These are phyloP conservation scores for Vulpes lagopus DNA, from an alignment of 2,113 vertebrate species.

Conservation along the genomic window DNA sequence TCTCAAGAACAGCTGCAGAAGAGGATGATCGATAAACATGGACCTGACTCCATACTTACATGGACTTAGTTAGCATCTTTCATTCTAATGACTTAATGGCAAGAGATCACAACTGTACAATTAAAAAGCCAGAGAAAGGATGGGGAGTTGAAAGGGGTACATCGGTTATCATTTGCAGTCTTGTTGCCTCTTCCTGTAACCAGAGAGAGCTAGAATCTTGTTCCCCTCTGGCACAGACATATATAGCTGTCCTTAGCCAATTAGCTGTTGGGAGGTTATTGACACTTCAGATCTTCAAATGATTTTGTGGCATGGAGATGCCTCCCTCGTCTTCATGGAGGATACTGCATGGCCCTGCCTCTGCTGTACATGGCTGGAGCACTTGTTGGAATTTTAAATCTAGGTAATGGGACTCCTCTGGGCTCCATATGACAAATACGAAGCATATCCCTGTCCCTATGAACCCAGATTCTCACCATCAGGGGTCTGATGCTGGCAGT, in stretches of 20 bases:
- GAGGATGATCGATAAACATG: constrained; percentile 50
- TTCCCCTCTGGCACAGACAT: fast-evolving
- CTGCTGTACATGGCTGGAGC: background rate
- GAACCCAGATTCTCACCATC: background rate
- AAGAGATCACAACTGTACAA: background rate
- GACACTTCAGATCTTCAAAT: background rate
- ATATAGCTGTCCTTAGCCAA: background rate
- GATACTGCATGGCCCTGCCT: background rate
- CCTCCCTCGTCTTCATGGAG: background rate
- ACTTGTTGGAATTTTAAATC: background rate
- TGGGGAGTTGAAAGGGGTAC: background rate
- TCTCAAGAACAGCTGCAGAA: constrained; percentile 57
- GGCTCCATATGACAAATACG: background rate
- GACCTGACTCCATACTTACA: background rate
- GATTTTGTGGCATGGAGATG: no score
- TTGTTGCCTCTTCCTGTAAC: background rate
- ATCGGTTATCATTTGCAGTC: background rate
- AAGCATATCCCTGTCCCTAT: background rate
- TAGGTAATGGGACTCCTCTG: background rate
- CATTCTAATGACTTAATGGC: constrained; percentile 36
- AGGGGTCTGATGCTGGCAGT: background rate
- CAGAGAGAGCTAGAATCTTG: background rate
- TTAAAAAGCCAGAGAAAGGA: constrained; percentile 50
- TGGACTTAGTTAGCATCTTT: constrained; percentile 48
- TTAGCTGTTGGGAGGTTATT: background rate